Conservation (phyloP, 2,888 invertebrate genomes). For the Melikaiella ostensackeni region DNA sequence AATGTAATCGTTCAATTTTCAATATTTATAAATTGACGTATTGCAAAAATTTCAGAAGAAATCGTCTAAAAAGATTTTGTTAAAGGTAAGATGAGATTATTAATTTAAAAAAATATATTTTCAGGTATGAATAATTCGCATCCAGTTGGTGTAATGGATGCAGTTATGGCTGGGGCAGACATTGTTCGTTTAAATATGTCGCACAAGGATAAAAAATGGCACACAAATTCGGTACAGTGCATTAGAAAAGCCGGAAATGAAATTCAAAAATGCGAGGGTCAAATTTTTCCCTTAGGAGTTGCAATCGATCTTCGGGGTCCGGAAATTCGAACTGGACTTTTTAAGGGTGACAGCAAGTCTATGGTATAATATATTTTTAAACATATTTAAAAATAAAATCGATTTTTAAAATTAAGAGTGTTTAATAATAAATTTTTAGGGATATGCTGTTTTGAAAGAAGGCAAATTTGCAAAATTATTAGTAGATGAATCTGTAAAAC, state of each 20-base stretch:
- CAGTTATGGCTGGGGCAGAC: constrained; percentile 59
- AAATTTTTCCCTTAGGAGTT: constrained; percentile 78
- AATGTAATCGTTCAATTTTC: no score
- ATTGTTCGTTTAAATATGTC: constrained; percentile 60
- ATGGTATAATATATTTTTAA: constrained; percentile 47
- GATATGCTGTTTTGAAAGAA: constrained; percentile 52
- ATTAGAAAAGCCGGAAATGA: constrained; percentile 57
- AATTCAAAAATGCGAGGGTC: constrained; percentile 50
- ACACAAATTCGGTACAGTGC: constrained; percentile 55
- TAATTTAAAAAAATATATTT: background rate
- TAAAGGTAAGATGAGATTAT: no score
- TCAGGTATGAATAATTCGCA: constrained; percentile 56
- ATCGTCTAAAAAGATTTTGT: no score
- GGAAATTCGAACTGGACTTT: constrained; percentile 63
- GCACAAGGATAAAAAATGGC: constrained; percentile 58
- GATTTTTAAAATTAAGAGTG: background rate
- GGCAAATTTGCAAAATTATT: constrained; percentile 55
- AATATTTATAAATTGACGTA: no score
- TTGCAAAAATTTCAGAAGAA: no score
- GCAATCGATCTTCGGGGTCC: constrained; percentile 63
- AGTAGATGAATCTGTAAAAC: constrained; percentile 50
- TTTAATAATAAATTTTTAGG: constrained; percentile 45
- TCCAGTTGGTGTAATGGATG: constrained; percentile 54
- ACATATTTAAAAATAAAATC: background rate
- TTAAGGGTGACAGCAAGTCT: constrained; percentile 55